Base-by-base conservation (phyloP, 2,888 invertebrate species). In the Acrobasis repandana region DNA sequence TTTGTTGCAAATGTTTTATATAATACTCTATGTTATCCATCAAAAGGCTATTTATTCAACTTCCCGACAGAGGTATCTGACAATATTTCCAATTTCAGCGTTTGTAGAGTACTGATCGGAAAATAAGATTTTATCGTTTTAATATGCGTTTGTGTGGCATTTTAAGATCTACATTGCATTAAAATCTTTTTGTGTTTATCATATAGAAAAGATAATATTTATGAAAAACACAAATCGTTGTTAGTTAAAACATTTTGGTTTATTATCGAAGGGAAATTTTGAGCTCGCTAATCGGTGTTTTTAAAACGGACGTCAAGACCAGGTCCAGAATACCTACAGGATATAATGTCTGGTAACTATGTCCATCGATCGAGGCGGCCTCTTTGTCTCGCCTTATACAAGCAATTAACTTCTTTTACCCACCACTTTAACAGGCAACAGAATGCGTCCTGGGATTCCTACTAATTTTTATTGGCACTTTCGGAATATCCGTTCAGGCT, bases 331-430 rank as follows among this genome's bases (percentile, higher is more conserved):
- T 80, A 68, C 72, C 73, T 74, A 74, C 77, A 75, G 76, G 65
- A 66, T 74, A 80, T 81, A 77, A 80, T 76, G 75, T 76, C 72
- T 69, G 70, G 68, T 72, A 70, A 77, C 75, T 82, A 81, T 80
- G 75, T 75, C 69, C 71, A 71, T 74, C 67, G 76, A 72, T 70
- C 72, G 68, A 72, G 71, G 73, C 76, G 72, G 73, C 66, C 61
- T 70, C 77, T 76, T 81, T 79, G 76, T 72, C 71, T 78, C 72
- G 73, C 67, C 74, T 74, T 74, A 71, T 73, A 75, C 72, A 71
- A 74, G 70, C 79, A 80, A 82, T 82, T 82, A 80, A 71, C 76
- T 83, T 83, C 73, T 82, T 85, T 71, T 70, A 61, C 62, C 9
- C 28, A 2, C 57, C 58, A 60, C 63, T 65, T 38, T 36, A 51